Percentiles rank a stretch among this genome's conserved stretches.
phyloP scores from a whole-genome alignment of 2,113 vertebrate species.

The Pterocles orientalis region DNA sequence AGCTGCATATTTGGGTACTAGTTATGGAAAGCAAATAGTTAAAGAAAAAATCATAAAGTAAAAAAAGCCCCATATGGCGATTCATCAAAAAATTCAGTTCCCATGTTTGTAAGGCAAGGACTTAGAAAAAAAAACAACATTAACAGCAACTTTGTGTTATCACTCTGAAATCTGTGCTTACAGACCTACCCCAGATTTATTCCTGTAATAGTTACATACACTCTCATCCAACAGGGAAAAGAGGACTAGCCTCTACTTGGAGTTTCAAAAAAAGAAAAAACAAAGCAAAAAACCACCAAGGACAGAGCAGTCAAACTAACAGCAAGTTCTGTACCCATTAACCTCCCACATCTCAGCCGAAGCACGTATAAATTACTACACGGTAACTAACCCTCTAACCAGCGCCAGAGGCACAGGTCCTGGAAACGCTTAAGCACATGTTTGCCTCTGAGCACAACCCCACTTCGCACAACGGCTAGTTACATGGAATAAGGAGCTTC shows the following conservation, averaged over 20 bases:
- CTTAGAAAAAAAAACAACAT: neutral
- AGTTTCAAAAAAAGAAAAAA: neutral
- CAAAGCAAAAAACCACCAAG: neutral
- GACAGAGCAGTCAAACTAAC: neutral
- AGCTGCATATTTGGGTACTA: neutral
- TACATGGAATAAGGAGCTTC: neutral
- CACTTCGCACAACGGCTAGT: neutral
- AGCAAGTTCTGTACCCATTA: neutral
- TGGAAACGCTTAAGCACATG: rapidly evolving
- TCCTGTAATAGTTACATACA: neutral
- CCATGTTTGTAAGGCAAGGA: neutral
- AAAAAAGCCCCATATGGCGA: neutral
- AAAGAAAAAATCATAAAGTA: neutral
- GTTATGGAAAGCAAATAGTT: neutral
- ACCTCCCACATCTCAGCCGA: neutral
- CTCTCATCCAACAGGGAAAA: neutral
- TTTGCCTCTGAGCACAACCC: neutral
- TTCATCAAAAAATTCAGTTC: neutral
- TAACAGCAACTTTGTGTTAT: neutral
- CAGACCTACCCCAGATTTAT: neutral
- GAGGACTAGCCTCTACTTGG: neutral
- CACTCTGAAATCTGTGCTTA: neutral
- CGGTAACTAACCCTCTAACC: neutral
- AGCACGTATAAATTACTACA: neutral
- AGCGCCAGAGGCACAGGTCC: neutral